These are phyloP conservation scores for Tolypeutes matacus DNA, from an alignment of 2,797 vertebrate species.

Conservation along the genomic window DNA sequence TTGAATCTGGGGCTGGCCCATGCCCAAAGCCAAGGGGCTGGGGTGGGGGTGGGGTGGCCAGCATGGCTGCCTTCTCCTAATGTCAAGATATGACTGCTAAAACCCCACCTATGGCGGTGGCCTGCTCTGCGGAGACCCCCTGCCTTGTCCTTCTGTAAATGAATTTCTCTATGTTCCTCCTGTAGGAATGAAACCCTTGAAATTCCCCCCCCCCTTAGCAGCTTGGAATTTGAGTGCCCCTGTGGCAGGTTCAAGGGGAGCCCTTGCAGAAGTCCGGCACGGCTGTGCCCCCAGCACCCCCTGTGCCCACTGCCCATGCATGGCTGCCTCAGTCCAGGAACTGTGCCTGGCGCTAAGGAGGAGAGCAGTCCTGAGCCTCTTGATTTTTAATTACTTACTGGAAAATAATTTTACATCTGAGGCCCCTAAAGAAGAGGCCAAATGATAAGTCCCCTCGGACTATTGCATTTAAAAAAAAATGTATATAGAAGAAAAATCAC, in stretches of 20 bases:
- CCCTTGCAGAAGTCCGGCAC: not conserved
- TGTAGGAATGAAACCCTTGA: not conserved
- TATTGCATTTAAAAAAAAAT: not conserved
- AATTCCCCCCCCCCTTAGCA: not conserved
- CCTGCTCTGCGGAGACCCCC: not conserved
- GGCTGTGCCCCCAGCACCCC: not conserved
- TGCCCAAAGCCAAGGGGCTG: constrained; percentile 59
- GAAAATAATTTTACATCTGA: constrained; percentile 9
- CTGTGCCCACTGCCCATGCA: rapidly evolving
- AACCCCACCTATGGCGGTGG: not conserved
- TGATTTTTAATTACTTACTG: constrained; percentile 1
- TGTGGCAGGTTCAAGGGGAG: not conserved
- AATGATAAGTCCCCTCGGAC: not conserved
- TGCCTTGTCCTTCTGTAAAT: too few species aligned
- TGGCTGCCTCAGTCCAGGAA: rapidly evolving
- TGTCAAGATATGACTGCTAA: constrained; percentile 34
- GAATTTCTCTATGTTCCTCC: not conserved
- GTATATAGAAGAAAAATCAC: not conserved
- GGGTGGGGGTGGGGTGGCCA: not conserved
- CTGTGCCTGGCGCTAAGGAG: not conserved
- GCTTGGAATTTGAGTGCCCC: not conserved
- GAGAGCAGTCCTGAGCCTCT: not conserved
- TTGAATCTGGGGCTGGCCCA: constrained; percentile 75
- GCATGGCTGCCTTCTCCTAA: constrained; percentile 34
- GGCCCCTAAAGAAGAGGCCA: not conserved